These are phyloP conservation scores for Plusia festucae DNA, from an alignment of 2,888 invertebrate species.

Conservation along the genomic window DNA sequence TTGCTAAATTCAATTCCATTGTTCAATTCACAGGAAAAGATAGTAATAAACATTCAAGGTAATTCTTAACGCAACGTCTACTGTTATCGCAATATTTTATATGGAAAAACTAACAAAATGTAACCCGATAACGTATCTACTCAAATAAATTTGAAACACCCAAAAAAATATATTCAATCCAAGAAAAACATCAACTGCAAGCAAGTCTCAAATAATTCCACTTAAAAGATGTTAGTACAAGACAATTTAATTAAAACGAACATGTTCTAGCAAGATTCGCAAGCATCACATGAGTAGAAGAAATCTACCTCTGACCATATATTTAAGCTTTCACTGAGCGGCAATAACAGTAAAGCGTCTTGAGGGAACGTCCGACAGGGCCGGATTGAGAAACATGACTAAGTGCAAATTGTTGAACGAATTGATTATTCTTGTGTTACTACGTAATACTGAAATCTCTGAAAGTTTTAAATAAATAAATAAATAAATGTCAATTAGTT, in stretches of 20 bases:
- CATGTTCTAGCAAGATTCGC: slow-evolving; percentile 56
- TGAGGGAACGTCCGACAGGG: slow-evolving; percentile 67
- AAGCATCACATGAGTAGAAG: slow-evolving; percentile 62
- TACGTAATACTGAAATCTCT: too few relatives aligned
- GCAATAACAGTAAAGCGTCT: slow-evolving; percentile 83
- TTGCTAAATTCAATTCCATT: too few relatives aligned
- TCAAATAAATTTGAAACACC: not conserved
- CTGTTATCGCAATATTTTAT: too few relatives aligned
- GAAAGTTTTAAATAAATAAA: too few relatives aligned
- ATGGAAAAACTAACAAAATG: too few relatives aligned
- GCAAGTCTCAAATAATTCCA: not conserved
- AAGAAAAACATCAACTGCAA: not conserved
- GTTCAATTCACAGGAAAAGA: too few relatives aligned
- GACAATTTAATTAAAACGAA: slow-evolving; percentile 67
- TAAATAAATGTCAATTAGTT: too few relatives aligned
- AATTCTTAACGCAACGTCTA: too few relatives aligned
- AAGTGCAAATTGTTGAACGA: not conserved
- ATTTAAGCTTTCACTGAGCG: slow-evolving; percentile 73
- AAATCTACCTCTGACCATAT: slow-evolving; percentile 73
- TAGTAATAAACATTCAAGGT: too few relatives aligned
- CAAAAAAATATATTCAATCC: not conserved
- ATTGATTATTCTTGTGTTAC: slow-evolving; percentile 6
- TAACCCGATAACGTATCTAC: too few relatives aligned
- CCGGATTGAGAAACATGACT: slow-evolving; percentile 43
- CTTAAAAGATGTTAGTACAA: slow-evolving; percentile 29